Evolutionary conservation across 2,888 invertebrate species (phyloP).

Genomic region (Xestia c-nigrum): DNA sequence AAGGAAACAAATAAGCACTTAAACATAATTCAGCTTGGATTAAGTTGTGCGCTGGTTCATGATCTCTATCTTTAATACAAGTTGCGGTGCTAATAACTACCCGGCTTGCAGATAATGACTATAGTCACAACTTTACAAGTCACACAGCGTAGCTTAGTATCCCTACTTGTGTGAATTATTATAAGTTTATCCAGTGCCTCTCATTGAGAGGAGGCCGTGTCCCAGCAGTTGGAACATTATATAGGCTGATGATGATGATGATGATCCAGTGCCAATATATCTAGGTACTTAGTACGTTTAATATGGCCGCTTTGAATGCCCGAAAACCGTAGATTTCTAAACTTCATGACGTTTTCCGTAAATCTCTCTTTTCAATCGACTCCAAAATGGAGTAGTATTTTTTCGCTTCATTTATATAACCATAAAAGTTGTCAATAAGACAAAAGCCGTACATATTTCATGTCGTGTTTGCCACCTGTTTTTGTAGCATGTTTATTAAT

Average conservation of each 20-base stretch:
- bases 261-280: neutral
- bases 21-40: constrained; percentile 22
- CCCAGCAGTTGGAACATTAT: too few species aligned
- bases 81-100: constrained; percentile 23
- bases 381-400: neutral
- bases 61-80: constrained; percentile 46
- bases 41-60: constrained; percentile 33
- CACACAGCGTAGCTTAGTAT: neutral
- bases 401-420: neutral
- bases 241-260: too few species aligned
- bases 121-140: neutral
- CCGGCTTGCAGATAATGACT: neutral
- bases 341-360: neutral
- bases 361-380: neutral
- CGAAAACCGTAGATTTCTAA: neutral
- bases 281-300: neutral
- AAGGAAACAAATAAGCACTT: constrained; percentile 24
- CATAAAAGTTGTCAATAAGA: neutral
- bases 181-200: neutral
- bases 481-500: neutral
- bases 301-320: neutral
- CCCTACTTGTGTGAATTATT: constrained; percentile 3
- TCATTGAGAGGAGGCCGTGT: too few species aligned
- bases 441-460: neutral
- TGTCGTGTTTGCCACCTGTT: constrained; percentile 2